Evolutionary conservation across 2,797 vertebrate genomes (phyloP).

Genomic region (Decapterus maruadsi): DNA sequence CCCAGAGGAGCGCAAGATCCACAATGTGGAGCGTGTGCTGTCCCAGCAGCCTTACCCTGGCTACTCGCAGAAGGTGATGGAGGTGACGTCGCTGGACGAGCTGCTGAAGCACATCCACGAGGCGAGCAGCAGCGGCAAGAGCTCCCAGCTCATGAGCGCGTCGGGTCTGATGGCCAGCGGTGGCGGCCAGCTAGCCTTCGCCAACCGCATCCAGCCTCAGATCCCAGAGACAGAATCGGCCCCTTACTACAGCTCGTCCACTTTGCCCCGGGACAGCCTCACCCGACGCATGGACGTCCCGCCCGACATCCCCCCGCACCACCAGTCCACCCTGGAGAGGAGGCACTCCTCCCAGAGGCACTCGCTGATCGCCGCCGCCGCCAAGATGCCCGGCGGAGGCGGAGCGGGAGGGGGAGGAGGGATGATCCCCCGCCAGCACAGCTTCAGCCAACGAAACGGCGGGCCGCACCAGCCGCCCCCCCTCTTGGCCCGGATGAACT

Average conservation of each 20-base stretch:
- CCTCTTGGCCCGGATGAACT: slow-evolving; percentile 90
- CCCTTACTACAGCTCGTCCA: slow-evolving; percentile 89
- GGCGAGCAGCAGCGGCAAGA: slow-evolving; percentile 79
- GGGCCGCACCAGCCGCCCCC: slow-evolving; percentile 81
- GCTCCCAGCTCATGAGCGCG: slow-evolving; percentile 80
- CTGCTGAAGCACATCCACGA: slow-evolving; percentile 93
- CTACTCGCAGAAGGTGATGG: slow-evolving; percentile 90
- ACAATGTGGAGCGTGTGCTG: slow-evolving; percentile 86
- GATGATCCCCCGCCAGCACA: slow-evolving; percentile 87
- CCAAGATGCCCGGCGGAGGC: slow-evolving; percentile 82
- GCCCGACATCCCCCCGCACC: slow-evolving; percentile 85
- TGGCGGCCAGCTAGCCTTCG: slow-evolving; percentile 79
- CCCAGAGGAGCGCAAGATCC: slow-evolving; percentile 88
- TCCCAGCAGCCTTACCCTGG: slow-evolving; percentile 85
- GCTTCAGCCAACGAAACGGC: slow-evolving; percentile 84
- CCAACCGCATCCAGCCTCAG: slow-evolving; percentile 88
- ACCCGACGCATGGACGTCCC: slow-evolving; percentile 92
- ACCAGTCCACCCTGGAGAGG: slow-evolving; percentile 87
- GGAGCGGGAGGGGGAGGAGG: slow-evolving; percentile 76
- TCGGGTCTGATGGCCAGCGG: slow-evolving; percentile 81
- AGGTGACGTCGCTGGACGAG: slow-evolving; percentile 92
- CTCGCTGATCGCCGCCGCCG: slow-evolving; percentile 84
- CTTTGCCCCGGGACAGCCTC: slow-evolving; percentile 88
- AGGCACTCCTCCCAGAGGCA: slow-evolving; percentile 87
- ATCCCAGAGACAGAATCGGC: slow-evolving; percentile 87